Conservation (phyloP, 35 echinoderm and acorn worm species). For the Lytechinus pictus region DNA sequence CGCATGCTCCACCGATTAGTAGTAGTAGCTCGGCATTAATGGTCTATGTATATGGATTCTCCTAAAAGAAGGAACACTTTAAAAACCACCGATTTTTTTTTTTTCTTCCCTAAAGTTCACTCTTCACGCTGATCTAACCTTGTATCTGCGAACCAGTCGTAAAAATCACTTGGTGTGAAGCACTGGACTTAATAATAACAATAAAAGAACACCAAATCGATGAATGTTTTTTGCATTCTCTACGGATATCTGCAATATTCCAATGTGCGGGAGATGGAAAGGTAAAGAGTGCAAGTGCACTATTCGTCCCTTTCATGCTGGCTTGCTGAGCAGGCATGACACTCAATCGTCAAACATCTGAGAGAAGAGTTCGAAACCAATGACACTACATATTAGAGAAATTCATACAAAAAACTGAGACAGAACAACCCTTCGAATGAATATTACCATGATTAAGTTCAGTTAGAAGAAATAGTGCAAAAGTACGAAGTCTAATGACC, state of each 20-base stretch:
- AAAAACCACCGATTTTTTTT: not conserved
- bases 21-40: not conserved
- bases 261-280: not conserved
- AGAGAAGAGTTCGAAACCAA: not conserved
- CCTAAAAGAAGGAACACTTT: not conserved
- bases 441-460: not conserved
- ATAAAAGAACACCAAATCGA: not conserved
- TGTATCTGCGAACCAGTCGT: not conserved
- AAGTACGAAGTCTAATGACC: too few species aligned
- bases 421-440: not conserved
- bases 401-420: not conserved
- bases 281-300: not conserved
- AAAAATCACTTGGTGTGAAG: constrained; percentile 12
- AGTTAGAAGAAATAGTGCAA: too few species aligned
- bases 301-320: not conserved
- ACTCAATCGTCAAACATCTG: not conserved
- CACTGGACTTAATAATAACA: not conserved
- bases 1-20: not conserved
- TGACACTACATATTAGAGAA: too few species aligned
- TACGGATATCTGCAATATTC: not conserved
- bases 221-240: constrained; percentile 5
- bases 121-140: constrained; percentile 9
- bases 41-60: not conserved
- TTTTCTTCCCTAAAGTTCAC: not conserved
- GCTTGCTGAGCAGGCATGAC: not conserved